Evolutionary conservation across 1,140 invertebrate genomes (phyloP), one percentile per base, ranked within the genome.

Genomic region (Araneus ventricosus): DNA sequence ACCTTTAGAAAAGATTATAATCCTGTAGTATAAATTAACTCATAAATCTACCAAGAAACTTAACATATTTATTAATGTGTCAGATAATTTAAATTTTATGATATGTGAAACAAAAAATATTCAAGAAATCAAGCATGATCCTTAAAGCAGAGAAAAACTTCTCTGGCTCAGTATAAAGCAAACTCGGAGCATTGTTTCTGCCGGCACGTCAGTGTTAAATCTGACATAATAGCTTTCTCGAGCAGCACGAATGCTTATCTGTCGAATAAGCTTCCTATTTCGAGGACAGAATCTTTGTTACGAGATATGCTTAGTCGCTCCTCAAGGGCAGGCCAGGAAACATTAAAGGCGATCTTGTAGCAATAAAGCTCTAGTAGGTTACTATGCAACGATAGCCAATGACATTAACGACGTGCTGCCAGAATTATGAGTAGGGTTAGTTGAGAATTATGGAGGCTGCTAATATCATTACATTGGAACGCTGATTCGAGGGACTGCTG

Each of bases 331-430:
- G 82, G 45, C 82, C 39, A 30, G 45, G 82, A 84, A 84, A 84
- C 82, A 84, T 84, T 84, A 84, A 84, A 84, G 45, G n/a, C 41
- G 82, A 84, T 84, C 82, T 57, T 84, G 82, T 84, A 84, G 82
- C 82, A 84, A 84, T 84, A 84, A 84, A 84, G 82, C 39, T 84
- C 82, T 84, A 52, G 82, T 84, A 27, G 45, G 82, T 84, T 84
- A 45, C 82, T 84, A 52, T 57, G 45, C 41, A 84, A 30, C 82
- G n/a, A 57, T 52, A 84, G 24, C 41, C 82, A 84, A 52, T 84
- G 82, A 57, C 82, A 84, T 84, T 84, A 84, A 84, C 82, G 82
- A 84, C 45, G 39, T n/a, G 82, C 41, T 84, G 82, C 82, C 17
- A 45, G 24, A 84, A 57, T 84, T 84, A 84, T 84, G 82, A 57